A percentile compares a stretch with the other conserved stretches of the same genome.
phyloP scores from a whole-genome alignment of 1,140 invertebrate genomes.

The Temnothorax longispinosus region DNA sequence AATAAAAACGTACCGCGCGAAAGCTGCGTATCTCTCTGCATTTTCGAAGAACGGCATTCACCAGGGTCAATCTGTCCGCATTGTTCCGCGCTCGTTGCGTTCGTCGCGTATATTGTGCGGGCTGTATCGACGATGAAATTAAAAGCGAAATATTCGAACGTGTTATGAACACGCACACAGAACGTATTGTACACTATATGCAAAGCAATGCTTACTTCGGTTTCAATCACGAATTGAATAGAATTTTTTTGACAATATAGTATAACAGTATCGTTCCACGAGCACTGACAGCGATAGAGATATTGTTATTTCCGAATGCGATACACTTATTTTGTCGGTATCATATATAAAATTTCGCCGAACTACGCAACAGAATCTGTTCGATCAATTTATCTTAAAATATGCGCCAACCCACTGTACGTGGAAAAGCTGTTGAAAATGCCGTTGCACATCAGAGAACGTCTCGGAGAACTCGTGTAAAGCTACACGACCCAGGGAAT shows the following conservation, averaged over 20 bases:
- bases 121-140: neutral
- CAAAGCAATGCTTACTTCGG: constrained; percentile 3
- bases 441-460: neutral
- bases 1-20: neutral
- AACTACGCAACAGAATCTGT: neutral
- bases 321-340: neutral
- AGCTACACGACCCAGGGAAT: neutral
- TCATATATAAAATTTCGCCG: neutral
- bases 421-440: neutral
- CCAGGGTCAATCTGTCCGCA: constrained; percentile 9
- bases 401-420: neutral
- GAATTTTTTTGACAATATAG: neutral
- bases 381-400: neutral
- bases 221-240: neutral
- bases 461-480: neutral
- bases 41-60: constrained; percentile 21
- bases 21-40: neutral
- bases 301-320: neutral
- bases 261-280: neutral
- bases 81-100: constrained; percentile 24
- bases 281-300: neutral
- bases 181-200: neutral
- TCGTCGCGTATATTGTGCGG: constrained; percentile 3
- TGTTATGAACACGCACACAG: neutral
- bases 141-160: neutral